phyloP scores from a whole-genome alignment of 1,140 invertebrate genomes.

The Heterodera schachtii region DNA sequence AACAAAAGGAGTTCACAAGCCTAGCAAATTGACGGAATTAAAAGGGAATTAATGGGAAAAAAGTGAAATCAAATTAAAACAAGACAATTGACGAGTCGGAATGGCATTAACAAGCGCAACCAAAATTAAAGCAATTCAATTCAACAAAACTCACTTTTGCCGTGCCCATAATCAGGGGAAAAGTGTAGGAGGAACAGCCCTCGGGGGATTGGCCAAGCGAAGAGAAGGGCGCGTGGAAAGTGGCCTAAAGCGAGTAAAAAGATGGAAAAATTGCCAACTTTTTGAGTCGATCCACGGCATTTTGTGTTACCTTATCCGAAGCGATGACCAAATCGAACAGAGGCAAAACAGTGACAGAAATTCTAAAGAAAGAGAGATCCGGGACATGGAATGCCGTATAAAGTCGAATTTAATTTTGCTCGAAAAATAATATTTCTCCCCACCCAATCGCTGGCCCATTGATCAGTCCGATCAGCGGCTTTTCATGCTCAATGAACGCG shows the following conservation, averaged over 20 bases:
- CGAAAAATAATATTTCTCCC: too few relatives aligned
- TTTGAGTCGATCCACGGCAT: constrained; percentile 57
- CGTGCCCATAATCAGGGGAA: constrained; percentile 79
- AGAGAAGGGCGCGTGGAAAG: constrained; percentile 83
- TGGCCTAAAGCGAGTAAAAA: constrained; percentile 70
- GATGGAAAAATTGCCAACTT: constrained; percentile 1
- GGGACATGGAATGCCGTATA: too few relatives aligned
- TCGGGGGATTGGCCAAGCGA: constrained; percentile 79
- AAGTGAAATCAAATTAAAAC: too few relatives aligned
- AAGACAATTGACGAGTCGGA: too few relatives aligned
- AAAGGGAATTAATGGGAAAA: constrained; percentile 31
- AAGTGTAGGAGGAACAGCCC: constrained; percentile 80
- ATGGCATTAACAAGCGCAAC: neutral
- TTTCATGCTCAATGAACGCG: constrained; percentile 83
- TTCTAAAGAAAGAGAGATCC: constrained; percentile 69
- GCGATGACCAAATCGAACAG: constrained; percentile 88
- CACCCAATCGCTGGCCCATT: constrained; percentile 86
- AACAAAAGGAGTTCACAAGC: constrained; percentile 81
- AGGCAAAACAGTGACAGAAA: constrained; percentile 79
- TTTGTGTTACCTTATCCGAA: constrained; percentile 72
- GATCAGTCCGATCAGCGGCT: constrained; percentile 82
- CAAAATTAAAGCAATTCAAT: too few relatives aligned
- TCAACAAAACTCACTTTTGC: constrained; percentile 69
- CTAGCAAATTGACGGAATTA: constrained; percentile 68
- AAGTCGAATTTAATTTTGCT: neutral